These are phyloP conservation scores for Drosophila anomelani DNA, from an alignment of 2,888 invertebrate species.

Conservation along the genomic window DNA sequence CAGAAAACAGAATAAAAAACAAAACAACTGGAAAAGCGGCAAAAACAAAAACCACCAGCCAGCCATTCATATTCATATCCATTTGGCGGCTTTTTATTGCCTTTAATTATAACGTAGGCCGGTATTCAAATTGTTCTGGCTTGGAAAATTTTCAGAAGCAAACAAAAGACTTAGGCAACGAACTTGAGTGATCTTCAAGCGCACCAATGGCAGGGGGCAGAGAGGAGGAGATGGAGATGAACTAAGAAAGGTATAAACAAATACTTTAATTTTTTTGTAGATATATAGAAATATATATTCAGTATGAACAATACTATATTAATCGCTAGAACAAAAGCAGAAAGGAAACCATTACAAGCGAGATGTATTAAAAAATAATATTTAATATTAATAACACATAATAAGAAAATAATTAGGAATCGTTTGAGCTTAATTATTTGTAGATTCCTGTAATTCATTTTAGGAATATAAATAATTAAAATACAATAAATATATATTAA, in stretches of 20 bases:
- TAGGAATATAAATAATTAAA: too few species aligned
- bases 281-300: background rate
- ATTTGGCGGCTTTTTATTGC: conserved; percentile 62
- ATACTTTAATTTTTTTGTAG: too few species aligned
- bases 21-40: conserved; percentile 55
- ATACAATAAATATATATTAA: too few species aligned
- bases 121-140: conserved; percentile 35
- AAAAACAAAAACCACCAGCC: conserved; percentile 21
- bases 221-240: background rate
- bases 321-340: background rate
- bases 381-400: too few species aligned
- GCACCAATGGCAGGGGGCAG: background rate
- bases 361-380: too few species aligned
- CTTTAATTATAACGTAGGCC: conserved; percentile 54
- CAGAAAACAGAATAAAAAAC: conserved; percentile 16
- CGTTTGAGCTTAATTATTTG: too few species aligned
- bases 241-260: background rate
- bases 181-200: conserved; percentile 30
- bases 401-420: too few species aligned
- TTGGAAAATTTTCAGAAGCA: conserved; percentile 32
- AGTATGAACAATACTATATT: background rate
- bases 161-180: conserved; percentile 41
- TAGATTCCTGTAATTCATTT: too few species aligned
- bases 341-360: too few species aligned
- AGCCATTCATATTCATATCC: conserved; percentile 40